Percentiles rank a stretch among this genome's conserved stretches.
phyloP scores from a whole-genome alignment of 2,888 invertebrate genomes.

The Pandemis cinnamomeana region DNA sequence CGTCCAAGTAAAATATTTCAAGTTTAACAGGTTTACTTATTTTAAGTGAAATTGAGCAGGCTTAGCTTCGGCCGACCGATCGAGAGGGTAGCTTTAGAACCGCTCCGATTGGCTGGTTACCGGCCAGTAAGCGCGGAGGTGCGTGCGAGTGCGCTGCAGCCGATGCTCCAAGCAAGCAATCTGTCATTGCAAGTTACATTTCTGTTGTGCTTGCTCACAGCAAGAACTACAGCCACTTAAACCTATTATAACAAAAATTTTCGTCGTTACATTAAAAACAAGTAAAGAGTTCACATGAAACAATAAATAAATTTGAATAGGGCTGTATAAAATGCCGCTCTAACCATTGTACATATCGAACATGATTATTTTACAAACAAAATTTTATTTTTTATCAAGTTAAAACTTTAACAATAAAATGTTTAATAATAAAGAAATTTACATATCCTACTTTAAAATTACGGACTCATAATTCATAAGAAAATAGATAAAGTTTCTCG shows the following conservation, averaged over 20 bases:
- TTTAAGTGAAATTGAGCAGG: slow-evolving; percentile 51
- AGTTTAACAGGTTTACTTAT: slow-evolving; percentile 23
- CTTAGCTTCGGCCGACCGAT: slow-evolving; percentile 45
- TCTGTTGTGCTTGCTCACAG: slow-evolving; percentile 1
- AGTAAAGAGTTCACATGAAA: slow-evolving; percentile 20
- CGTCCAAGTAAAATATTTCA: neutral
- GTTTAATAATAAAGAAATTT: slow-evolving; percentile 46
- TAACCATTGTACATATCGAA: slow-evolving; percentile 47
- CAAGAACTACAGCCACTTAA: slow-evolving; percentile 8
- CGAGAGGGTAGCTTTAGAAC: slow-evolving; percentile 19
- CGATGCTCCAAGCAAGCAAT: slow-evolving; percentile 12
- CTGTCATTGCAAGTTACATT: neutral
- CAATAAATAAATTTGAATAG: slow-evolving; percentile 26
- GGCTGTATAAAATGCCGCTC: slow-evolving; percentile 36
- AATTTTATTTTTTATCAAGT: slow-evolving; percentile 40
- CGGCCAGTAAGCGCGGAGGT: slow-evolving; percentile 43
- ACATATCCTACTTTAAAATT: slow-evolving; percentile 39
- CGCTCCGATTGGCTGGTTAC: slow-evolving; percentile 18
- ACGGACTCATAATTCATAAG: slow-evolving; percentile 45
- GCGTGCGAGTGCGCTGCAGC: slow-evolving; percentile 37
- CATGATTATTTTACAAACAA: slow-evolving; percentile 48
- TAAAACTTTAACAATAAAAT: slow-evolving; percentile 47
- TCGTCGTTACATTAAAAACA: slow-evolving; percentile 18
- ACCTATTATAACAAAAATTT: slow-evolving; percentile 19
- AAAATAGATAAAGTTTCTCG: slow-evolving; percentile 43